phyloP scores from a whole-genome alignment of 53 echinoderm and acorn worm species.

The Echinometra lucunter region DNA sequence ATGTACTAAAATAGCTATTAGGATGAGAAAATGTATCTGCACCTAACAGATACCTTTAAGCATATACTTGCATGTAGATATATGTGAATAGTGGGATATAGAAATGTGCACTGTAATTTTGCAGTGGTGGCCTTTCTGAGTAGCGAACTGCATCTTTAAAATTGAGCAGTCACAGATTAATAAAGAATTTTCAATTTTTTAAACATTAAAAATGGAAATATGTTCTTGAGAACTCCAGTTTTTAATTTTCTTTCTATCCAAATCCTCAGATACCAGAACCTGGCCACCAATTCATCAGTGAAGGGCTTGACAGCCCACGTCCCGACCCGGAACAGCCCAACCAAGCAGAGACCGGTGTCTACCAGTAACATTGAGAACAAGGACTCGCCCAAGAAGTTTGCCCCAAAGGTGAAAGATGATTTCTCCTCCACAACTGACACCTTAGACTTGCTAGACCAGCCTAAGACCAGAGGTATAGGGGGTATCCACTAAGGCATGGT shows the following conservation, averaged over 20 bases:
- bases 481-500: conserved; percentile 65
- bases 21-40: too few relatives aligned
- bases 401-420: conserved; percentile 68
- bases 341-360: conserved; percentile 48
- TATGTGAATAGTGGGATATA: too few relatives aligned
- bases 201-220: too few relatives aligned
- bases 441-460: conserved; percentile 68
- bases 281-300: conserved; percentile 44
- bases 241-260: not conserved
- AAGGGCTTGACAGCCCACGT: conserved; percentile 38
- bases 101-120: too few relatives aligned
- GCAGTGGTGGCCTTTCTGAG: too few relatives aligned
- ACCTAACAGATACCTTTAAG: too few relatives aligned
- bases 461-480: conserved; percentile 70
- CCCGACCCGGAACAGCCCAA: conserved; percentile 1
- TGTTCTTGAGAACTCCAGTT: not conserved
- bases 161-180: too few relatives aligned
- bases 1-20: too few relatives aligned
- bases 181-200: too few relatives aligned
- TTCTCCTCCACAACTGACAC: conserved; percentile 39
- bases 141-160: too few relatives aligned
- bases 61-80: too few relatives aligned
- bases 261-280: conserved; percentile 51
- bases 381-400: conserved; percentile 56
- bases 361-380: conserved; percentile 69